These are phyloP conservation scores for Erythrolamprus reginae DNA, from an alignment of 2,113 vertebrate genomes.

Conservation along the genomic window DNA sequence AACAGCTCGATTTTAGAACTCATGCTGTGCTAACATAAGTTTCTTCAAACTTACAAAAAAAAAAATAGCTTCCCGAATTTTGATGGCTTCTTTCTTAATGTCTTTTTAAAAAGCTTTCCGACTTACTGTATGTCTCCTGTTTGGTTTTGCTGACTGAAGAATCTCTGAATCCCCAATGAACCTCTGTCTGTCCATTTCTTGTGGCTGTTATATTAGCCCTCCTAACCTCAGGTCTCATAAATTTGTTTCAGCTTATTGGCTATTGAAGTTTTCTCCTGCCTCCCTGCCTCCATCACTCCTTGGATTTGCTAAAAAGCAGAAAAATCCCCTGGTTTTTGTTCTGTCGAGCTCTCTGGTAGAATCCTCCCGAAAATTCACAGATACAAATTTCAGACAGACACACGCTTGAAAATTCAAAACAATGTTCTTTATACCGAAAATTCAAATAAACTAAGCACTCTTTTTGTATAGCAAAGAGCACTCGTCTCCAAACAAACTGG, in stretches of 20 bases:
- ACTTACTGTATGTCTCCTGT: background rate
- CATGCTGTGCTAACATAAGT: slow-evolving; percentile 9
- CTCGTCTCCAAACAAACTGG: too few relatives aligned
- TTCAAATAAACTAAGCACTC: too few relatives aligned
- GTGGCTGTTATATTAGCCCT: slow-evolving; percentile 15
- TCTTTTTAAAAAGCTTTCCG: background rate
- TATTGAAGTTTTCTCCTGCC: slow-evolving; percentile 12
- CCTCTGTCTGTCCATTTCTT: slow-evolving; percentile 38
- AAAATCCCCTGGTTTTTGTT: slow-evolving; percentile 5
- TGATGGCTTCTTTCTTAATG: slow-evolving; percentile 15
- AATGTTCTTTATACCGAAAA: too few relatives aligned
- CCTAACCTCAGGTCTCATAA: background rate
- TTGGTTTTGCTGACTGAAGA: slow-evolving; percentile 28
- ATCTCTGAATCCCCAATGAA: slow-evolving; percentile 28
- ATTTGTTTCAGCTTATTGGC: slow-evolving; percentile 37
- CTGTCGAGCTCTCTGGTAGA: too few relatives aligned
- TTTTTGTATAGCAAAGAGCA: too few relatives aligned
- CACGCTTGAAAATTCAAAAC: too few relatives aligned
- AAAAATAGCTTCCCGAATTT: slow-evolving; percentile 6
- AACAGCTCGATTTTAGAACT: background rate
- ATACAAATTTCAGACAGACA: too few relatives aligned
- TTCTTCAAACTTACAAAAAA: background rate
- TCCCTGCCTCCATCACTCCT: slow-evolving; percentile 39
- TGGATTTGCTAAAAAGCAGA: slow-evolving; percentile 24
- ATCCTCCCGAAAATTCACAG: too few relatives aligned